phyloP scores from a whole-genome alignment of 2,113 vertebrate species.

The Oncorhynchus tshawytscha region DNA sequence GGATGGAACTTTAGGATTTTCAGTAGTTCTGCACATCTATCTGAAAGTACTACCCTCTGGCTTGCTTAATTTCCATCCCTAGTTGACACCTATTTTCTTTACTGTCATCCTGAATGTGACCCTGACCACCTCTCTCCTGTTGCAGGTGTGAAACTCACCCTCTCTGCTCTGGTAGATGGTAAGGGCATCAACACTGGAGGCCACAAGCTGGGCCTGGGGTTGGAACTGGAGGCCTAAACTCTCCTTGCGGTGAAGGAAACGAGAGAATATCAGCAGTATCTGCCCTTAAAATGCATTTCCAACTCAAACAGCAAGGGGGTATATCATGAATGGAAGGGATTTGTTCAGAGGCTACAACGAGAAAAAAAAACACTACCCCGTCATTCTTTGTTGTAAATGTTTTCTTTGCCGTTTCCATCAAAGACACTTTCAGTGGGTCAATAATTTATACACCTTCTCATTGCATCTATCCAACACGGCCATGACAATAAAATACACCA shows the following conservation, averaged over 20 bases:
- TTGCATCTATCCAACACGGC: constrained; percentile 84
- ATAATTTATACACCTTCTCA: constrained; percentile 73
- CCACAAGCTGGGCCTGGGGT: constrained; percentile 96
- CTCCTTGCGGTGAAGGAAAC: constrained; percentile 68
- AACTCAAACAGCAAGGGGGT: constrained; percentile 86
- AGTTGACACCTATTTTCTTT: not conserved
- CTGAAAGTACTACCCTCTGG: too few species aligned
- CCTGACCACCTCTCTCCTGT: constrained; percentile 11
- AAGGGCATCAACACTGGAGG: constrained; percentile 97
- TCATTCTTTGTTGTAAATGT: constrained; percentile 53
- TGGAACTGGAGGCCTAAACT: constrained; percentile 94
- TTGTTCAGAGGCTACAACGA: constrained; percentile 78
- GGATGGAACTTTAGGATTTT: too few species aligned
- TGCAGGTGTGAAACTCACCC: constrained; percentile 93
- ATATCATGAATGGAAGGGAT: constrained; percentile 60
- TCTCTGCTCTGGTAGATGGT: constrained; percentile 93
- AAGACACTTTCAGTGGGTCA: constrained; percentile 69
- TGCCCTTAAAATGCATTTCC: constrained; percentile 91
- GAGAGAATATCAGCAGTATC: constrained; percentile 90
- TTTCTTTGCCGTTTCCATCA: constrained; percentile 56
- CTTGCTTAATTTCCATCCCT: too few species aligned
- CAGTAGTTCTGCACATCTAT: too few species aligned
- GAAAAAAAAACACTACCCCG: constrained; percentile 14
- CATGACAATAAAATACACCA: constrained; percentile 79
- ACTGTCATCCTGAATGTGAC: too few species aligned